Conservation (phyloP, 2,113 vertebrate genomes). For the Andinoacara biseriatus region DNA sequence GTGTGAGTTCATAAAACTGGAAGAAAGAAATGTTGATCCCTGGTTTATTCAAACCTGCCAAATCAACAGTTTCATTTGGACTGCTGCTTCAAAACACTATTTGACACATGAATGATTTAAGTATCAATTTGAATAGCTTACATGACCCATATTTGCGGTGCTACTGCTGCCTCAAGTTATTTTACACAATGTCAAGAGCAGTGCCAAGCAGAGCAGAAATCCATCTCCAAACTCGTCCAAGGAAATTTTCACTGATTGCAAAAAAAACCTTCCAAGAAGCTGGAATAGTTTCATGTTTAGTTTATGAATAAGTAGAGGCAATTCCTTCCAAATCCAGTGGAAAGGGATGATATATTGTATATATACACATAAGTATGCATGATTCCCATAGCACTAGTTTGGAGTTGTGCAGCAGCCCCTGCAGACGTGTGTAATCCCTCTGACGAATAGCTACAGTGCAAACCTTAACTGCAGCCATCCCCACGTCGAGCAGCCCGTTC, state of each 20-base stretch:
- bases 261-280: slow-evolving; percentile 30
- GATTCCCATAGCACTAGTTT: slow-evolving; percentile 53
- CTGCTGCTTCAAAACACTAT: slow-evolving; percentile 6
- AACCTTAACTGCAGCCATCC: slow-evolving; percentile 57
- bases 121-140: slow-evolving; percentile 34
- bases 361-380: slow-evolving; percentile 50
- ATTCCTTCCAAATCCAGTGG: slow-evolving; percentile 41
- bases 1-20: background rate
- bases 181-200: slow-evolving; percentile 21
- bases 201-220: slow-evolving; percentile 23
- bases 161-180: slow-evolving; percentile 15
- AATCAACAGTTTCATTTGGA: slow-evolving; percentile 28
- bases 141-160: slow-evolving; percentile 27
- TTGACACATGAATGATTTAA: slow-evolving; percentile 31
- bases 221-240: slow-evolving; percentile 32
- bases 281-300: slow-evolving; percentile 56
- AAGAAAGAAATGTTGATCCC: background rate
- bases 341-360: slow-evolving; percentile 36
- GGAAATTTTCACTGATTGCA: slow-evolving; percentile 54
- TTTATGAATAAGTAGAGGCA: slow-evolving; percentile 43
- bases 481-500: slow-evolving; percentile 39
- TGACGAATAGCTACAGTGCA: slow-evolving; percentile 59
- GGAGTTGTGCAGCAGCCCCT: slow-evolving; percentile 49
- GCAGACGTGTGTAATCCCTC: slow-evolving; percentile 65
- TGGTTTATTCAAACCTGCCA: slow-evolving; percentile 10